phyloP scores from a whole-genome alignment of 1,140 invertebrate species.

The Drosophila bipectinata region DNA sequence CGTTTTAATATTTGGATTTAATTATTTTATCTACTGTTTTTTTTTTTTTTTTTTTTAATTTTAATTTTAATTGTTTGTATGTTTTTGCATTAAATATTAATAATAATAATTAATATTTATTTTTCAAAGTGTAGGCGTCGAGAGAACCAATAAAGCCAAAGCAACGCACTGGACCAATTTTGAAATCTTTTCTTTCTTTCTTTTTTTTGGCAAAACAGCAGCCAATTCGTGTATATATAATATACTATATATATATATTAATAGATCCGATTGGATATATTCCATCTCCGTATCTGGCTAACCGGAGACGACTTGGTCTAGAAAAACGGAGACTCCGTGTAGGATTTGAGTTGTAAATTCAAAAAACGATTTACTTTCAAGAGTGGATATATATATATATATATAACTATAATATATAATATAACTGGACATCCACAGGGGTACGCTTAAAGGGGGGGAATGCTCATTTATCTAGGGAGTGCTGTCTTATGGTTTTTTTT shows the following conservation, averaged over 20 bases:
- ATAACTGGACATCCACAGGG: conserved; percentile 52
- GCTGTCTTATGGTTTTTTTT: not conserved
- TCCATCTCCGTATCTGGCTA: not conserved
- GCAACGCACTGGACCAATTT: conserved; percentile 73
- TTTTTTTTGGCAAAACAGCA: conserved; percentile 28
- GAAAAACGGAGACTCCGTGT: not conserved
- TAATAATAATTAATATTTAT: conserved; percentile 27
- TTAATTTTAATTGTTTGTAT: conserved; percentile 15
- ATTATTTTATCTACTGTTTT: conserved; percentile 42
- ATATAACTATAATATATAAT: conserved; percentile 32
- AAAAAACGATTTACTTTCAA: conserved; percentile 56
- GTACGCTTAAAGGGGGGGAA: conserved; percentile 38
- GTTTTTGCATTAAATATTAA: conserved; percentile 16
- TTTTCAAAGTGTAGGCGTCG: conserved; percentile 39
- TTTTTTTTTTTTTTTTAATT: not conserved
- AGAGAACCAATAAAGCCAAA: conserved; percentile 70
- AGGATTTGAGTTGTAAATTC: conserved; percentile 54
- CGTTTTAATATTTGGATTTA: conserved; percentile 10
- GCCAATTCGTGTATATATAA: conserved; percentile 43
- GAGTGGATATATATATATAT: conserved; percentile 11
- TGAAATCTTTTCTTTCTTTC: conserved; percentile 4
- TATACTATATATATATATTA: conserved; percentile 16
- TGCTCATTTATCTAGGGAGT: conserved; percentile 43
- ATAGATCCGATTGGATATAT: conserved; percentile 4
- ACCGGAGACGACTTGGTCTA: conserved; percentile 10